A percentile compares a stretch with the other conserved stretches of the same genome.
phyloP scores from a whole-genome alignment of 1,140 invertebrate species.

The Drosophila bifasciata region DNA sequence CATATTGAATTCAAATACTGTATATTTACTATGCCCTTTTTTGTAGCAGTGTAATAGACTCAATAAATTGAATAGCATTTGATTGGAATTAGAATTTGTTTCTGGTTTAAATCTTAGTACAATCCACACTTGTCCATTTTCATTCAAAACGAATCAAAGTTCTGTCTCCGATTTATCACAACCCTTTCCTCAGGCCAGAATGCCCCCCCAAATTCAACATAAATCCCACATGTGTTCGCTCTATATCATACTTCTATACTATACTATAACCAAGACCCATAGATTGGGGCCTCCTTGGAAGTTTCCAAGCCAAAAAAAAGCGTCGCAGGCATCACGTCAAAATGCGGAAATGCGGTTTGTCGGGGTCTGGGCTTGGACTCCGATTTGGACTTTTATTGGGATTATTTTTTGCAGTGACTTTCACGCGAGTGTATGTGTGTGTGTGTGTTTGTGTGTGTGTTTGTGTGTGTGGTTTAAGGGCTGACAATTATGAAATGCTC shows the following conservation, averaged over 20 bases:
- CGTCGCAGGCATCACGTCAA: conserved; percentile 39
- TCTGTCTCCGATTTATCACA: too few species aligned
- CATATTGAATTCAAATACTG: too few species aligned
- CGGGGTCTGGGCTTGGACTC: conserved; percentile 5
- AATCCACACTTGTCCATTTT: too few species aligned
- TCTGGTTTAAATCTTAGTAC: too few species aligned
- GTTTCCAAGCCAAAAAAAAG: conserved; percentile 8
- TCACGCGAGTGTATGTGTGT: too few species aligned
- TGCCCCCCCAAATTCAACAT: conserved; percentile 15
- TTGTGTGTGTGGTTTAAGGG: conserved; percentile 20
- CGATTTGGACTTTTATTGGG: conserved; percentile 8
- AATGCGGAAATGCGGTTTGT: conserved; percentile 53
- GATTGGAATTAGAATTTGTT: too few species aligned
- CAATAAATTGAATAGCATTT: too few species aligned
- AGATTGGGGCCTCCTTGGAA: neutral
- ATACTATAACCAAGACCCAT: conserved; percentile 21
- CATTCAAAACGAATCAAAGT: too few species aligned
- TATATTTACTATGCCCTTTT: too few species aligned
- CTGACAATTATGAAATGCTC: conserved; percentile 64
- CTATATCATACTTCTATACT: conserved; percentile 51
- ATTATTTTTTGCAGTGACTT: conserved; percentile 36
- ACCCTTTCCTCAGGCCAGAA: conserved; percentile 1
- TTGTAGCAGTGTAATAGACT: too few species aligned
- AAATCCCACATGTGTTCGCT: conserved; percentile 53
- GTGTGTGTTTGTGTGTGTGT: neutral